phyloP scores from a whole-genome alignment of 2,797 vertebrate species.

The Xiphorhynchus erythropygius region DNA sequence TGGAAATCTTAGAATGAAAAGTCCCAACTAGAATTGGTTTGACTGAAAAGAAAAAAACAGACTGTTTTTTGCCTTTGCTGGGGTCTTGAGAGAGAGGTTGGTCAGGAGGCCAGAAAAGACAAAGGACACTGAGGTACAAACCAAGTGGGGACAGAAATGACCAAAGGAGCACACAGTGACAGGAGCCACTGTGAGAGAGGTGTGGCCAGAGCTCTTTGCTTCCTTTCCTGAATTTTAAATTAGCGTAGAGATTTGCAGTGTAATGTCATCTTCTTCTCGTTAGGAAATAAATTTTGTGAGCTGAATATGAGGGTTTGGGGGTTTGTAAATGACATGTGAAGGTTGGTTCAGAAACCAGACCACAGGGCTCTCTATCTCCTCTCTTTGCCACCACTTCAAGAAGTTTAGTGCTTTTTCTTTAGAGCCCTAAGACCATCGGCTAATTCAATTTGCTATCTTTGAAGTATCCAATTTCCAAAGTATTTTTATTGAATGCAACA shows the following conservation, averaged over 20 bases:
- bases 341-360: background rate
- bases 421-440: background rate
- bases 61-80: background rate
- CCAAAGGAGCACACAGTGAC: background rate
- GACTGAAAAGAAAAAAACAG: background rate
- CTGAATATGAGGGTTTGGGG: background rate
- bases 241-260: background rate
- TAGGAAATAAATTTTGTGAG: background rate
- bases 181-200: background rate
- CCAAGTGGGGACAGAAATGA: background rate
- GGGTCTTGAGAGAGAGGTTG: background rate
- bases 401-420: background rate
- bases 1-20: background rate
- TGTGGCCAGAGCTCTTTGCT: background rate
- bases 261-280: background rate
- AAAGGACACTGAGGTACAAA: background rate
- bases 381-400: background rate
- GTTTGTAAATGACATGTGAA: background rate
- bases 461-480: background rate
- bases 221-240: background rate
- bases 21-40: background rate
- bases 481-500: background rate
- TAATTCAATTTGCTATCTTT: constrained; percentile 4
- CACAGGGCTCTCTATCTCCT: background rate
- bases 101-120: background rate